Evolutionary conservation across 2,797 vertebrate genomes (phyloP).

Genomic region (Sparidentex hasta): DNA sequence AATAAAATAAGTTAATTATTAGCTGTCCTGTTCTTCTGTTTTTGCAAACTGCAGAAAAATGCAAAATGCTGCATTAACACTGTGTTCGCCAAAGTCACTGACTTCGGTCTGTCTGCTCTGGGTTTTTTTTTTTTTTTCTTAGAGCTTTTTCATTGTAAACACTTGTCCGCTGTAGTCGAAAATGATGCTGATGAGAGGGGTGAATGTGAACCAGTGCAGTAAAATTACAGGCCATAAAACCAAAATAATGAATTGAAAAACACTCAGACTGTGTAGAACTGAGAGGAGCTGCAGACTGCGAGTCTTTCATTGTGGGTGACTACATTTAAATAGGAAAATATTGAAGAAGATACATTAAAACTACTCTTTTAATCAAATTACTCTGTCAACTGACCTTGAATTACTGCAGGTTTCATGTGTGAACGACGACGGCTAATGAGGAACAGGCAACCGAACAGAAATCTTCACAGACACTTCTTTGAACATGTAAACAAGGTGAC

Average conservation of each 20-base stretch:
- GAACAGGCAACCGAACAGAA: neutral
- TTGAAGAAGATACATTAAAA: too few relatives aligned
- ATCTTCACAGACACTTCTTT: slow-evolving; percentile 12
- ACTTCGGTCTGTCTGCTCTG: neutral
- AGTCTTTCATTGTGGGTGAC: too few relatives aligned
- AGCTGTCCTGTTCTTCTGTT: too few relatives aligned
- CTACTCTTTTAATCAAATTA: too few relatives aligned
- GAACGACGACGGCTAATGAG: neutral
- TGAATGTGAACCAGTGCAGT: neutral
- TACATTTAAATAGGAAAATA: too few relatives aligned
- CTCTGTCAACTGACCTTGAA: too few relatives aligned
- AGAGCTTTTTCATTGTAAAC: neutral
- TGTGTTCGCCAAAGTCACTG: neutral
- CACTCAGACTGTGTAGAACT: neutral
- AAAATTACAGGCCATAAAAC: neutral
- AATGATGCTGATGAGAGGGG: neutral
- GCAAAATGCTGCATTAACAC: neutral
- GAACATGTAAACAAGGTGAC: neutral
- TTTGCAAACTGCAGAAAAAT: neutral
- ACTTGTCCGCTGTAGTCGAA: neutral
- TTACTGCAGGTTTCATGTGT: too few relatives aligned
- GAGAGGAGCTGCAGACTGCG: too few relatives aligned
- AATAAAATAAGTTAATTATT: too few relatives aligned
- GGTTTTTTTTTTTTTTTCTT: neutral
- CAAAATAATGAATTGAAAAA: neutral